Base-by-base conservation (phyloP, 92 coral and sea anemone species). In the Palythoa grandiflora region DNA sequence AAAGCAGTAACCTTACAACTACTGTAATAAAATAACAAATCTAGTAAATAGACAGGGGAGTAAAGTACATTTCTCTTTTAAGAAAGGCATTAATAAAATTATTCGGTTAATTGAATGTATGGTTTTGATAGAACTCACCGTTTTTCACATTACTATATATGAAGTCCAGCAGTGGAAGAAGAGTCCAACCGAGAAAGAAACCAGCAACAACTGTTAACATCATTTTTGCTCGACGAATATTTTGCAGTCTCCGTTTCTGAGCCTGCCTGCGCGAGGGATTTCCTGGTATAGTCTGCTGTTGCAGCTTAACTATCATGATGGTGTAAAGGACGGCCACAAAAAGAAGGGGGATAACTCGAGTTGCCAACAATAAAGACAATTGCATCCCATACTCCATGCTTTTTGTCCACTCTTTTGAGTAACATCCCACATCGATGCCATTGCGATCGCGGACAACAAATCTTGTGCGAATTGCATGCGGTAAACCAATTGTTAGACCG, bases 211-310 rank as follows among this genome's bases (percentile, higher is more conserved):
- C 71, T 15, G 83, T 37, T 2, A 78, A 44, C 83, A 78, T 78
- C 83, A 78, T 78, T 35, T 78, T 78, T 4, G 55, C 83, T 78
- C 83, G 54, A 16, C 83, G 83, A 44, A 78, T 17, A 44, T 78
- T 78, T 38, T 78, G 83, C 50, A 57, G 14, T 57, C 83, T 57
- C 55, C 83, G 17, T 57, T 44, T 57, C 13, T 78, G 70, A 35
- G 70, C 48, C 13, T 78, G 83, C 5, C 68, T 47, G 16, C 35
- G 44, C 28, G 83, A 35, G 19, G 83, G 83, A 35, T 78, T 78
- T 38, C 83, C 83, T 28, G 83, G 83, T 3, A 78, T 78, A 12
- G 54, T 54, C 13, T 78, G 83, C 50, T 78, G 71, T 3, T 28
- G 57, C 28, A 78, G 65, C 37, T 57, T 78, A 2, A 36, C 9